Conservation (phyloP, 2,113 vertebrate genomes). For the human region DNA sequence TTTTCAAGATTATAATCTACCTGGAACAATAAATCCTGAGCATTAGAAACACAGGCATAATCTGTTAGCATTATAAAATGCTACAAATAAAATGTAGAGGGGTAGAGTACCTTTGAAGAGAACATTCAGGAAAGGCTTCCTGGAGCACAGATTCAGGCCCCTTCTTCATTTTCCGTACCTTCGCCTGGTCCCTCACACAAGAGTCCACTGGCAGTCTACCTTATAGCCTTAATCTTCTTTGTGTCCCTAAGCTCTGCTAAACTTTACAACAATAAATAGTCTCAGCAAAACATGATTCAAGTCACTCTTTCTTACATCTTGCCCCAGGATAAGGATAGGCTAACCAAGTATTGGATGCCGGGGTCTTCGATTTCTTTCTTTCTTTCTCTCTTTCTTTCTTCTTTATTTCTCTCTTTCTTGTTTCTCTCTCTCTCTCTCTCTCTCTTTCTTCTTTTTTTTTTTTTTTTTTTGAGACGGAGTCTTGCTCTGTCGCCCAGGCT, state of each 20-base stretch:
- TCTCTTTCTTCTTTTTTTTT: too few species aligned
- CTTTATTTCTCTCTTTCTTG: neutral
- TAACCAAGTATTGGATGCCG: neutral
- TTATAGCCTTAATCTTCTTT: neutral
- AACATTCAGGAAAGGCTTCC: neutral
- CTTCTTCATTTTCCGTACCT: neutral
- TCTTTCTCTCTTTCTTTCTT: too few species aligned
- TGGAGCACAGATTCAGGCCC: neutral
- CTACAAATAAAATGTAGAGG: neutral
- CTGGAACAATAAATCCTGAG: neutral
- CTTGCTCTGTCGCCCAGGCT: too few species aligned
- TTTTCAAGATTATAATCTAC: neutral
- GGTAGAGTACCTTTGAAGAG: neutral
- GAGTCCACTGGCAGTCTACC: neutral
- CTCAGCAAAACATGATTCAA: neutral
- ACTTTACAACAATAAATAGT: neutral
- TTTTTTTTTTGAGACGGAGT: too few species aligned
- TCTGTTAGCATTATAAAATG: neutral
- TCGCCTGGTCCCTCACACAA: neutral
- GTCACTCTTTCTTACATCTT: neutral
- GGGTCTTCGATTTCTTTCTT: neutral
- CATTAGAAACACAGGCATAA: neutral
- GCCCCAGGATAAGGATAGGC: neutral
- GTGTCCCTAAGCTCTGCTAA: neutral
- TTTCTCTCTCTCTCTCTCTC: neutral